phyloP scores from a whole-genome alignment of 1,140 invertebrate species.

The Nylanderia fulva region DNA sequence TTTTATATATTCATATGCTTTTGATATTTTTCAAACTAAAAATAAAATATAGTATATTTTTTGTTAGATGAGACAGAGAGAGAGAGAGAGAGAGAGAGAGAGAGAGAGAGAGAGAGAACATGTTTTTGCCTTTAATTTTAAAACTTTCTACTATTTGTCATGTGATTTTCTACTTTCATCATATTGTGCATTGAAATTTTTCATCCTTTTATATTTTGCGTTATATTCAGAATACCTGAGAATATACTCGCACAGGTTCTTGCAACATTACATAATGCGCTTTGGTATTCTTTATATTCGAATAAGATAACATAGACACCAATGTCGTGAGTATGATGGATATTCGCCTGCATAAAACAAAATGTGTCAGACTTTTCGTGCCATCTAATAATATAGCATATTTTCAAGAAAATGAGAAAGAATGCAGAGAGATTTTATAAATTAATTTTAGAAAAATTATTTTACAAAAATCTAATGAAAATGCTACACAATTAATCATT shows the following conservation, averaged over 20 bases:
- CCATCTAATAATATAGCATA: background rate
- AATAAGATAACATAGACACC: conserved; percentile 6
- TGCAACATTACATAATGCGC: background rate
- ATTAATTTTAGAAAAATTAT: background rate
- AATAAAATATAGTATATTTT: conserved; percentile 3
- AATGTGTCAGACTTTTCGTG: background rate
- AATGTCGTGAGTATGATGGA: conserved; percentile 22
- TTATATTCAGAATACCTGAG: background rate
- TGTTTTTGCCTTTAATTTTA: background rate
- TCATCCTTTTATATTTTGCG: background rate
- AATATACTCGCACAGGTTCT: background rate
- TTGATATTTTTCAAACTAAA: background rate
- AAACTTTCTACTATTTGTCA: background rate
- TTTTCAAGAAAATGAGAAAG: background rate
- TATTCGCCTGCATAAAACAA: background rate
- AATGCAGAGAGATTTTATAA: background rate
- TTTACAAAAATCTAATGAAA: background rate
- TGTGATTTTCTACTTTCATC: conserved; percentile 28
- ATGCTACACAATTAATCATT: background rate
- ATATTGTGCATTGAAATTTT: background rate
- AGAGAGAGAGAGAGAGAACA: too few species aligned
- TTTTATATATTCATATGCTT: background rate
- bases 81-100: too few species aligned
- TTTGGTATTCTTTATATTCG: background rate
- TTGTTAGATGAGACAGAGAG: background rate